A percentile compares a stretch with the other conserved stretches of the same genome.
These are phyloP conservation scores for Percopsis omiscomaycus DNA, from an alignment of 2,797 vertebrate genomes.

Conservation along the genomic window DNA sequence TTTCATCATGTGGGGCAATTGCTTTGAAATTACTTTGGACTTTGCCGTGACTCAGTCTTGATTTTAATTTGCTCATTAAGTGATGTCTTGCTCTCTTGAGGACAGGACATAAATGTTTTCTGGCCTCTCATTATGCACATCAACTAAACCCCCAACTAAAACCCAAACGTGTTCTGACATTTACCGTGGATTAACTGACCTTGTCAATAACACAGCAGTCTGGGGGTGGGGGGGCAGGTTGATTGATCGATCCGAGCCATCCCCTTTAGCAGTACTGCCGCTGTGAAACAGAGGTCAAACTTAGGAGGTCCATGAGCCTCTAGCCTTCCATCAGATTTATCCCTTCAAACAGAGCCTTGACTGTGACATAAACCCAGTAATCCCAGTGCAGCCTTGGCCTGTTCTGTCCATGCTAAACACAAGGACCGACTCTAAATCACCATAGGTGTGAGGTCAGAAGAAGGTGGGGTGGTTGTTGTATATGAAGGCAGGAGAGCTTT, in stretches of 20 bases:
- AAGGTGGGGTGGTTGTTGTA: not conserved
- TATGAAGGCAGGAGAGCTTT: not conserved
- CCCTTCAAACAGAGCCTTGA: constrained; percentile 56
- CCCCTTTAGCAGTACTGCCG: constrained; percentile 48
- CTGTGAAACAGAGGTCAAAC: constrained; percentile 65
- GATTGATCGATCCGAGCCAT: constrained; percentile 42
- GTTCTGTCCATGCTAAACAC: constrained; percentile 30
- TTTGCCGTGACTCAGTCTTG: too few relatives aligned
- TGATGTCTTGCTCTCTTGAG: too few relatives aligned
- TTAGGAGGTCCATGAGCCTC: constrained; percentile 39
- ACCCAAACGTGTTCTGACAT: constrained; percentile 42
- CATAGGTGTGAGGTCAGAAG: constrained; percentile 41
- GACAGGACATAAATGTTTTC: not conserved
- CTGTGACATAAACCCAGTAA: constrained; percentile 59
- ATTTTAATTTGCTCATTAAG: too few relatives aligned
- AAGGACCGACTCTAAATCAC: constrained; percentile 38
- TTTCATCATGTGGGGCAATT: too few relatives aligned
- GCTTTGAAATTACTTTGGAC: too few relatives aligned
- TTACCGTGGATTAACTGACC: constrained; percentile 53
- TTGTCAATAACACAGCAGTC: constrained; percentile 46
- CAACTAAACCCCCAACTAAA: constrained; percentile 33
- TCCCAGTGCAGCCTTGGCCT: constrained; percentile 46
- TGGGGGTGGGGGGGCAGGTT: constrained; percentile 6
- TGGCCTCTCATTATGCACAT: constrained; percentile 33
- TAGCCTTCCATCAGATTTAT: constrained; percentile 56